Conservation (phyloP, 2,888 invertebrate genomes). For the Tetragonula carbonaria region DNA sequence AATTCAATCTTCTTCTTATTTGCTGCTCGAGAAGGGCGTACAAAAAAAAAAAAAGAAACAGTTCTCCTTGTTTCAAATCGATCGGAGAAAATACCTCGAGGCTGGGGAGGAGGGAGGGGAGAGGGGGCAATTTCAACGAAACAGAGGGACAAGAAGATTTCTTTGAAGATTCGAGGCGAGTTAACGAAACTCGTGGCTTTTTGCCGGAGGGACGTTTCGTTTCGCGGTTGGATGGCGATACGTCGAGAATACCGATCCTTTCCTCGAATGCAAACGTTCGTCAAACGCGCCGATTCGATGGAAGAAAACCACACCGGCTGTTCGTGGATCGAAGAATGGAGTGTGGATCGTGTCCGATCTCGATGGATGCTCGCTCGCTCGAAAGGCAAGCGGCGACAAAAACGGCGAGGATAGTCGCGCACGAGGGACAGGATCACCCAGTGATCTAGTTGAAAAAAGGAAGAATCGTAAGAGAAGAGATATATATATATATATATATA, state of each 20-base stretch:
- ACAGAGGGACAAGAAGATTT: slow-evolving; percentile 6
- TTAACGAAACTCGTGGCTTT: slow-evolving; percentile 11
- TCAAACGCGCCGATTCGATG: slow-evolving; percentile 31
- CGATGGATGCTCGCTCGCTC: slow-evolving; percentile 25
- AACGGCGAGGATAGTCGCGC: slow-evolving; percentile 18
- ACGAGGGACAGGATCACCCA: slow-evolving; percentile 54
- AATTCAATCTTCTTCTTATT: slow-evolving; percentile 8
- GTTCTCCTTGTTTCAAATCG: neutral
- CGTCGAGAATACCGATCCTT: slow-evolving; percentile 28
- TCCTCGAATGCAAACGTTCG: slow-evolving; percentile 48
- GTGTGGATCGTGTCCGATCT: slow-evolving; percentile 34
- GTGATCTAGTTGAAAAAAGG: slow-evolving; percentile 44
- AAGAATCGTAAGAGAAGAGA: neutral
- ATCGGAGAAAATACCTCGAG: neutral
- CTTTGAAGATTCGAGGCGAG: neutral
- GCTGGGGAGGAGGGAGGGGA: neutral
- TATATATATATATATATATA: too few species aligned
- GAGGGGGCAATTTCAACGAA: slow-evolving; percentile 9
- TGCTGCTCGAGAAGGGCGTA: neutral
- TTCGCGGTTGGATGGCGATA: neutral
- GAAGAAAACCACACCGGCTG: slow-evolving; percentile 34
- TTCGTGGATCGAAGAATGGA: slow-evolving; percentile 33
- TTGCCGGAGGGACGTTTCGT: neutral
- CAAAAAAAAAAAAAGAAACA: neutral
- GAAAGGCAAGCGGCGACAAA: slow-evolving; percentile 42